A percentile compares a stretch with the other conserved stretches of the same genome.
phyloP scores from a whole-genome alignment of 1,140 invertebrate species.

The Drosophila kepulauana region DNA sequence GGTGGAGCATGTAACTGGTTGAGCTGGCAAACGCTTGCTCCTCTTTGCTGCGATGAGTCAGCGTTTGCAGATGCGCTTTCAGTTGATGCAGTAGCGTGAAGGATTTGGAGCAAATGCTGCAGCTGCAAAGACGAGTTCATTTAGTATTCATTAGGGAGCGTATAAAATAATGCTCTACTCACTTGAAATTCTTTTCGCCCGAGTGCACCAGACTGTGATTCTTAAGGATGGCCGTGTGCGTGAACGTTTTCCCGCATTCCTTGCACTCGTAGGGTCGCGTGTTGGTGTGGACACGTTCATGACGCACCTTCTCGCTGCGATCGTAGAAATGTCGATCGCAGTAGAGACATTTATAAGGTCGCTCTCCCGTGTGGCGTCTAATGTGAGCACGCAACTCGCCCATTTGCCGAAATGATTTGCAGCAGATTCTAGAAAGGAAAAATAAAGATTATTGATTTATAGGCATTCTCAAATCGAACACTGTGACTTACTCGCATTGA shows the following conservation, averaged over 20 bases:
- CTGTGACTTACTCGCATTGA: conserved; percentile 74
- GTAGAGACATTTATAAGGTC: conserved; percentile 74
- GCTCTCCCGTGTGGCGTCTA: conserved; percentile 73
- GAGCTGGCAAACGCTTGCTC: conserved; percentile 35
- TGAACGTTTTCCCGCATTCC: conserved; percentile 87
- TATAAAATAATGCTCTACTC: background rate
- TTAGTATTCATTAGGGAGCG: no score
- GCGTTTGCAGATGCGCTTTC: conserved; percentile 75
- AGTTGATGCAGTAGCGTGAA: conserved; percentile 75
- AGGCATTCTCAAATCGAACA: background rate
- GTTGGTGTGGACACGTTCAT: conserved; percentile 86
- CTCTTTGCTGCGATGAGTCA: conserved; percentile 66
- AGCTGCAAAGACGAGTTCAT: conserved; percentile 49
- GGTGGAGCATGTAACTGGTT: background rate
- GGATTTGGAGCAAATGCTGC: conserved; percentile 68
- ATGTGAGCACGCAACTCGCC: conserved; percentile 77
- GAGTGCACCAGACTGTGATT: conserved; percentile 73
- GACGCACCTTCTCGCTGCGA: conserved; percentile 72
- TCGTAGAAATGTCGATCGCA: conserved; percentile 79
- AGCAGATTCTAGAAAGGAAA: conserved; percentile 58
- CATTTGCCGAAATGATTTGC: conserved; percentile 73
- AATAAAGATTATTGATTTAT: background rate
- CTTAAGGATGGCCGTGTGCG: conserved; percentile 85
- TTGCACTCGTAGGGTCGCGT: conserved; percentile 87
- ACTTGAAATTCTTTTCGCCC: conserved; percentile 75